Percentiles rank a stretch among this genome's conserved stretches.
Conservation (phyloP, 53 echinoderm and acorn worm species). For the Echinarachnius parma region DNA sequence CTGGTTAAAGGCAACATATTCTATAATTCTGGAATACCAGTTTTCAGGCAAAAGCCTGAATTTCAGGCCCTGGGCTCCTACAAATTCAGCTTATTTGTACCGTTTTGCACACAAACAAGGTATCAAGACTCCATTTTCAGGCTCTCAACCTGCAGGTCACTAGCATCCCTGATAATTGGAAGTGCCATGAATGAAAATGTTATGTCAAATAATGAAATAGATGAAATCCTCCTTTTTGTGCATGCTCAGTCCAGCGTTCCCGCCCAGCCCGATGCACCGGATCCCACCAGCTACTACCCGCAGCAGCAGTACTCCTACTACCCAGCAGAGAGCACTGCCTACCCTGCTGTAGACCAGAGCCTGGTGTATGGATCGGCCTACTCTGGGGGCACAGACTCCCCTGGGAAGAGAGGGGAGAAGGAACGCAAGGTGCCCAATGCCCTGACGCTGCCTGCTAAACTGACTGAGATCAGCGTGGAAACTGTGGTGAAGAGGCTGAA, state of each 20-base stretch:
- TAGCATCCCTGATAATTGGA: too few species aligned
- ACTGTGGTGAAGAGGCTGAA: conserved; percentile 74
- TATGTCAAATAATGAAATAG: too few species aligned
- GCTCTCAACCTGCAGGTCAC: too few species aligned
- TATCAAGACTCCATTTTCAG: too few species aligned
- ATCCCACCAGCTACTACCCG: conserved; percentile 52
- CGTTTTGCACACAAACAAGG: too few species aligned
- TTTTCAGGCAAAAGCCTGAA: too few species aligned
- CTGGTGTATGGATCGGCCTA: conserved; percentile 51
- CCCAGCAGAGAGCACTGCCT: conserved; percentile 30
- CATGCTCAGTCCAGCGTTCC: conserved; percentile 44
- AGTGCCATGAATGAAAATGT: too few species aligned
- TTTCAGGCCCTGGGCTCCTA: too few species aligned
- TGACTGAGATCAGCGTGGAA: conserved; percentile 67
- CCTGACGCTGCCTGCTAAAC: conserved; percentile 54
- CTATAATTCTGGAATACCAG: too few species aligned
- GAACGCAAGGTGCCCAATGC: conserved; percentile 48
- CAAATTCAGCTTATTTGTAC: too few species aligned
- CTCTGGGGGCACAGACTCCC: conserved; percentile 10
- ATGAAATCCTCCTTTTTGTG: too few species aligned
- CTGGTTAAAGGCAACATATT: too few species aligned
- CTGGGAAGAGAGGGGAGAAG: conserved; percentile 9
- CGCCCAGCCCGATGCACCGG: conserved; percentile 27
- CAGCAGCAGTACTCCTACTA: conserved; percentile 66
- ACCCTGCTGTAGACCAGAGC: conserved; percentile 38